These are phyloP conservation scores for crab-eating macaque (Macaca fascicularis) DNA, from an alignment of 2,113 vertebrate genomes.

Conservation along the genomic window T2T-MFA8v1.1 NC_088375.1:11798001-11798500, in stretches of 20 bases:
- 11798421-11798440: not conserved
- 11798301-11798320: not conserved
- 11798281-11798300: not conserved
- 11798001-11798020: not conserved
- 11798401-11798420: not conserved
- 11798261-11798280: not conserved
- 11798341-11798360: not conserved
- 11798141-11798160: not conserved
- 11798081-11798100: not conserved
- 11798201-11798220: accelerated
- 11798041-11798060: not conserved
- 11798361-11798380: not conserved
- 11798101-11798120: not conserved
- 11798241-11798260: not conserved
- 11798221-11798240: not conserved
- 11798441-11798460: not conserved
- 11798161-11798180: not conserved
- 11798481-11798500: too few relatives aligned
- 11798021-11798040: not conserved
- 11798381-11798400: not conserved
- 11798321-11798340: not conserved
- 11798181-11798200: not conserved
- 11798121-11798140: not conserved
- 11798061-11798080: not conserved
- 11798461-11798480: too few relatives aligned